Percentiles rank a stretch among this genome's conserved stretches.
Evolutionary conservation across 2,888 invertebrate species (phyloP).

Genomic region (Drosophila neonasuta): DNA sequence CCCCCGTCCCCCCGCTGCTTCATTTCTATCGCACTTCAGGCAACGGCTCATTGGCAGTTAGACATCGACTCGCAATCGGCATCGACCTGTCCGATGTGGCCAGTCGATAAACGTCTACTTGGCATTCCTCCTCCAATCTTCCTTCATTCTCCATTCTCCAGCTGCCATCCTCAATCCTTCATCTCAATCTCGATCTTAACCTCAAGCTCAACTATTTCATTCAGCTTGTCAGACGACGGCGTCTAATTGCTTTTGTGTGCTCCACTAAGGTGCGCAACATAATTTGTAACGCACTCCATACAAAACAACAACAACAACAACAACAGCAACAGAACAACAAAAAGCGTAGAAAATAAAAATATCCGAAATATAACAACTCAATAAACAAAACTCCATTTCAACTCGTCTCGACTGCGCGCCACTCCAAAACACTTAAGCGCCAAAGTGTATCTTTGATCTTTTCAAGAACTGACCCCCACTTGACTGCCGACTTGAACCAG

Average conservation of each 20-base stretch:
- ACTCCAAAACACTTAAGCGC: constrained; percentile 73
- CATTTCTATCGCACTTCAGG: not conserved
- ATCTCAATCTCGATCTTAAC: constrained; percentile 39
- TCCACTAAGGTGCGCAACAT: constrained; percentile 73
- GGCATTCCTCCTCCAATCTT: constrained; percentile 44
- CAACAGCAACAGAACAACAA: constrained; percentile 9
- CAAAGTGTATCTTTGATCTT: constrained; percentile 72
- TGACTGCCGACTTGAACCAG: constrained; percentile 60
- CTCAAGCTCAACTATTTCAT: constrained; percentile 65
- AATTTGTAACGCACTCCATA: constrained; percentile 62
- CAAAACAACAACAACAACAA: not conserved
- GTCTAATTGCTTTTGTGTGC: constrained; percentile 77
- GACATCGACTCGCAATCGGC: constrained; percentile 48
- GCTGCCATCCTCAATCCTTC: constrained; percentile 42
- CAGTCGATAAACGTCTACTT: constrained; percentile 57
- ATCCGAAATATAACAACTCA: constrained; percentile 70
- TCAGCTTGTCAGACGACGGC: constrained; percentile 71
- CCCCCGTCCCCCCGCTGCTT: constrained; percentile 7
- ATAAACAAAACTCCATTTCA: constrained; percentile 56
- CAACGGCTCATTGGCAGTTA: constrained; percentile 61
- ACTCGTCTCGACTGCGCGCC: constrained; percentile 36
- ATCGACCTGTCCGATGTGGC: constrained; percentile 58
- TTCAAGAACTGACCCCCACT: constrained; percentile 69
- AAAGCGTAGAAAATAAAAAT: constrained; percentile 24
- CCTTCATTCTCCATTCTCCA: constrained; percentile 38